These are phyloP conservation scores for Cyclina sinensis DNA, from an alignment of 1,140 invertebrate species.

Conservation along the genomic window DNA sequence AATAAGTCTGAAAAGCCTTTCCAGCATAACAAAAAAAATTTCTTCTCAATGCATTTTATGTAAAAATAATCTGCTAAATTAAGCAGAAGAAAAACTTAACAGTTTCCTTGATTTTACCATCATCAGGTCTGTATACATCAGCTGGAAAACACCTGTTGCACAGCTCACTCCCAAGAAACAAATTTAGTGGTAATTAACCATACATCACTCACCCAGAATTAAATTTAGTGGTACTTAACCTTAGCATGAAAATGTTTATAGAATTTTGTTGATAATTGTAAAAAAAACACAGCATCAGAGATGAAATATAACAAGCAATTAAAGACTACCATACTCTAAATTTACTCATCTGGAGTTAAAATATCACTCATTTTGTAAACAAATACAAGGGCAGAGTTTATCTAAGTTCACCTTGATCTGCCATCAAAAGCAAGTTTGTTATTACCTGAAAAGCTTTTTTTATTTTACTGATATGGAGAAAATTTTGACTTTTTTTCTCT, in stretches of 20 bases:
- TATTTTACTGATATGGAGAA: no score
- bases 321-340: no score
- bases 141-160: conserved; percentile 2
- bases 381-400: no score
- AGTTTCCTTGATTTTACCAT: not conserved
- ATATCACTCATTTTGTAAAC: not conserved
- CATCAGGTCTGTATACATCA: conserved; percentile 25
- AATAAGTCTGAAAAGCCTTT: no score
- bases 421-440: no score
- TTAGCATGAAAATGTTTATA: conserved; percentile 15
- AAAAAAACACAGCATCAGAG: not conserved
- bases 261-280: not conserved
- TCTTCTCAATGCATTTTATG: not conserved
- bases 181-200: conserved; percentile 25
- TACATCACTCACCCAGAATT: no score
- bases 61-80: conserved; percentile 41
- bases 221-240: no score
- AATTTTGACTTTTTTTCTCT: no score
- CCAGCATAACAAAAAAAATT: not conserved
- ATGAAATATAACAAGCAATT: no score
- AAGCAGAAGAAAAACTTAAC: not conserved
- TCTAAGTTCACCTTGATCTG: no score
- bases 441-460: no score
- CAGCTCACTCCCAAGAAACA: not conserved
- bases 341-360: not conserved